Conservation (phyloP, 2,888 invertebrate species). For the Vannuccia rotundouncinata region DNA sequence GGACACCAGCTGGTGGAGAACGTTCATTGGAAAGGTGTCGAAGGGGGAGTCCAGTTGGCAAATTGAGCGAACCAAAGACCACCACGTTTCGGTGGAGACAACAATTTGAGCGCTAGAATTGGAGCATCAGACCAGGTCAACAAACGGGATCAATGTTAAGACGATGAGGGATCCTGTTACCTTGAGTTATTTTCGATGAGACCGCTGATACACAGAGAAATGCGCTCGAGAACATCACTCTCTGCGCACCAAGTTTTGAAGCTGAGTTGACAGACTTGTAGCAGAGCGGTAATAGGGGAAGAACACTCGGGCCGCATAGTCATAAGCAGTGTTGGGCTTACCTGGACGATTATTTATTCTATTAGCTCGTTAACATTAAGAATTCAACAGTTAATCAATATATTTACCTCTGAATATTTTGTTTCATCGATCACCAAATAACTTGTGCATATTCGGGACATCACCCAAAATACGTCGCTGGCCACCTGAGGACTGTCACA, state of each 20-base stretch:
- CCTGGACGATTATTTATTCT: neutral
- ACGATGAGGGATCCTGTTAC: neutral
- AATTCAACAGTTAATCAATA: neutral
- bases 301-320: neutral
- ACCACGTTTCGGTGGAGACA: neutral
- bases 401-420: neutral
- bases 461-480: neutral
- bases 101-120: neutral
- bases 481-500: neutral
- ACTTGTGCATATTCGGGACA: neutral
- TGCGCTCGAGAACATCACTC: neutral
- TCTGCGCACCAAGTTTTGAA: neutral
- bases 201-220: neutral
- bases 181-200: neutral
- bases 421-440: neutral
- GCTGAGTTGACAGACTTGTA: neutral
- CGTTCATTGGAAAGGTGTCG: neutral
- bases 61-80: neutral
- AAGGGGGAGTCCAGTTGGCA: neutral
- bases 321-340: neutral
- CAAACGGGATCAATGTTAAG: too few relatives aligned
- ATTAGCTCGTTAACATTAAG: neutral
- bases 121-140: too few relatives aligned
- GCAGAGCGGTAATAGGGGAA: neutral
- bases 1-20: neutral